Conservation (phyloP, 2,888 invertebrate genomes). For the Chymomyza fuscimana region DNA sequence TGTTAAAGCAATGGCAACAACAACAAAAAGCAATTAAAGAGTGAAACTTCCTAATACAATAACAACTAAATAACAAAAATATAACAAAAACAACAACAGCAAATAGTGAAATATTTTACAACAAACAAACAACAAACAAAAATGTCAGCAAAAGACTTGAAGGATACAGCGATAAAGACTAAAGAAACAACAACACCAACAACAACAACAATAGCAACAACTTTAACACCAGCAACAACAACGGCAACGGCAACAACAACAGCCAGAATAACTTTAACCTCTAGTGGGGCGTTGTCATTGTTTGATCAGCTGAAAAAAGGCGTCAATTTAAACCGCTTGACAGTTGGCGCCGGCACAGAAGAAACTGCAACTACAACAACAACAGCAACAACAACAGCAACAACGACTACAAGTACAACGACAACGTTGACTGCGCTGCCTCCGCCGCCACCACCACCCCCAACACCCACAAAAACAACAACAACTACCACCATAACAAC, state of each 20-base stretch:
- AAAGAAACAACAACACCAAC: constrained; percentile 24
- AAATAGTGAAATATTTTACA: not conserved
- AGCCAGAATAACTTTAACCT: constrained; percentile 52
- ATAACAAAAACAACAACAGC: constrained; percentile 11
- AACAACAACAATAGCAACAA: constrained; percentile 14
- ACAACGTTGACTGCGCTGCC: constrained; percentile 13
- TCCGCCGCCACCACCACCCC: constrained; percentile 16
- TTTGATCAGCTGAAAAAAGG: constrained; percentile 77
- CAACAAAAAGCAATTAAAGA: not conserved
- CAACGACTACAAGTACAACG: constrained; percentile 20
- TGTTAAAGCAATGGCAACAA: not conserved
- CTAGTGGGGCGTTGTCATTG: constrained; percentile 64
- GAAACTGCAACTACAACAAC: constrained; percentile 21
- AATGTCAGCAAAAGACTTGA: constrained; percentile 18
- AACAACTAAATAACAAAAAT: constrained; percentile 2
- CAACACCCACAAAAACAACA: constrained; percentile 19
- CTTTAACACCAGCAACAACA: constrained; percentile 12
- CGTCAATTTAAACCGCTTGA: constrained; percentile 69
- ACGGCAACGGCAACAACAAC: constrained; percentile 27
- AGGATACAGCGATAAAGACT: constrained; percentile 11
- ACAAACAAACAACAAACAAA: constrained; percentile 1
- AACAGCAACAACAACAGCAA: constrained; percentile 20
- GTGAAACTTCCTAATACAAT: constrained; percentile 1
- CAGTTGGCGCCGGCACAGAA: constrained; percentile 44
- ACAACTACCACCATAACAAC: constrained; percentile 19